Evolutionary conservation across 2,888 invertebrate species (phyloP).

Genomic region (Spodoptera littoralis): DNA sequence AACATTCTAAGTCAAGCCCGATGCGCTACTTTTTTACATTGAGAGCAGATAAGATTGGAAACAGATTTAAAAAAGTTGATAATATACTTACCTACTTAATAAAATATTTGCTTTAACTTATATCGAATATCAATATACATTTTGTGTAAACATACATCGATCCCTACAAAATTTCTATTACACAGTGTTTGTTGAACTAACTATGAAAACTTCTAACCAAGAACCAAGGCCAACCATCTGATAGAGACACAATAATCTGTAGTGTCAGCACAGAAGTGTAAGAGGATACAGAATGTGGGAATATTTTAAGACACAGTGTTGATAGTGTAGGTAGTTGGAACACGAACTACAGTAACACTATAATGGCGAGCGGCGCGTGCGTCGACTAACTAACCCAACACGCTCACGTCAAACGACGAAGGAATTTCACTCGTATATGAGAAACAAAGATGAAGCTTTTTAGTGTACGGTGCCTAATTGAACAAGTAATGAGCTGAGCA

Average conservation of each 20-base stretch:
- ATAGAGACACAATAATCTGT: constrained; percentile 29
- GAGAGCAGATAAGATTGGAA: no score
- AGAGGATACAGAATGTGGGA: constrained; percentile 20
- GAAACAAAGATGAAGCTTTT: constrained; percentile 73
- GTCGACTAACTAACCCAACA: constrained; percentile 67
- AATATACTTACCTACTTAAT: no score
- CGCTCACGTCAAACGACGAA: constrained; percentile 66
- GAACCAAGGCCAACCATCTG: constrained; percentile 51
- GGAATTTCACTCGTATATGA: constrained; percentile 77
- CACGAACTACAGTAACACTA: constrained; percentile 47
- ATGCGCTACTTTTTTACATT: no score
- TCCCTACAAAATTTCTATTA: constrained; percentile 26
- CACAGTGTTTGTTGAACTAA: constrained; percentile 52
- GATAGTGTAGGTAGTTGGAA: constrained; percentile 50
- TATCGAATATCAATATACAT: not conserved
- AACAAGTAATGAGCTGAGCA: constrained; percentile 64
- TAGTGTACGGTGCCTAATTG: constrained; percentile 76
- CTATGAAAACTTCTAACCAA: constrained; percentile 55
- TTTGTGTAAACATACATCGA: constrained; percentile 11
- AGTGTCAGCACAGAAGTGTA: constrained; percentile 38
- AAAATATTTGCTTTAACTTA: not conserved
- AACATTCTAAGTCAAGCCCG: no score
- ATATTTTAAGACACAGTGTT: constrained; percentile 39
- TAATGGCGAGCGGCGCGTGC: constrained; percentile 56
- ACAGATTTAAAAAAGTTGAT: no score